Conservation (phyloP, 1,140 invertebrate genomes). For the Brachionus asplanchnoidis region DNA sequence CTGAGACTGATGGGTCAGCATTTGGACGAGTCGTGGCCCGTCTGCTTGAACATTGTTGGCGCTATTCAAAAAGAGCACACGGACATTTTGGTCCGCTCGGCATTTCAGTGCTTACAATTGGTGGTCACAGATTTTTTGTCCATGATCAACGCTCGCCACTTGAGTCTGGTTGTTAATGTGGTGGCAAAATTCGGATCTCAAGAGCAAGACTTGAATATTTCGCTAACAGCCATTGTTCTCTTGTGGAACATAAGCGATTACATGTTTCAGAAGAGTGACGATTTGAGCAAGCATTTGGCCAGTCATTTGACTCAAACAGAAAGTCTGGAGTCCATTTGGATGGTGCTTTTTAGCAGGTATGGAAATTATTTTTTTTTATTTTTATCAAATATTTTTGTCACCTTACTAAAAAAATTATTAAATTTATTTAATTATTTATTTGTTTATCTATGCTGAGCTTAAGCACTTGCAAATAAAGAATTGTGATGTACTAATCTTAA, state of each 20-base stretch:
- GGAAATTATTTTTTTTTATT: neutral
- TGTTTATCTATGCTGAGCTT: too few species aligned
- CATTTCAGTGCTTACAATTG: conserved; percentile 90
- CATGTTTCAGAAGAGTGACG: conserved; percentile 42
- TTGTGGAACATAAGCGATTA: conserved; percentile 66
- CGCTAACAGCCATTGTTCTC: conserved; percentile 89
- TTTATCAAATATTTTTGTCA: neutral
- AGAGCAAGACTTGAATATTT: conserved; percentile 93
- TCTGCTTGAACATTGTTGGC: conserved; percentile 50
- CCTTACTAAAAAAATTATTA: too few species aligned
- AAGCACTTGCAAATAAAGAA: too few species aligned
- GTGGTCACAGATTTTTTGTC: conserved; percentile 92
- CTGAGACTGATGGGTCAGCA: conserved; percentile 85
- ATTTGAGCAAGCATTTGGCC: neutral
- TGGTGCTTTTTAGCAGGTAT: conserved; percentile 23
- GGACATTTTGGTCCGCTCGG: conserved; percentile 81
- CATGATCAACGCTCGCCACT: conserved; percentile 76
- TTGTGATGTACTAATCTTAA: too few species aligned
- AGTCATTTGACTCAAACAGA: neutral
- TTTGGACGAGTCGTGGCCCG: conserved; percentile 84
- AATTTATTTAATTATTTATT: too few species aligned
- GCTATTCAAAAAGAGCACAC: conserved; percentile 53
- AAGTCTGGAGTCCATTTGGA: conserved; percentile 27
- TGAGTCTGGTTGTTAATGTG: conserved; percentile 84
- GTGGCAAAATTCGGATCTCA: conserved; percentile 92